Conservation (phyloP, 2,113 vertebrate genomes). For the Seriola aureovittata region DNA sequence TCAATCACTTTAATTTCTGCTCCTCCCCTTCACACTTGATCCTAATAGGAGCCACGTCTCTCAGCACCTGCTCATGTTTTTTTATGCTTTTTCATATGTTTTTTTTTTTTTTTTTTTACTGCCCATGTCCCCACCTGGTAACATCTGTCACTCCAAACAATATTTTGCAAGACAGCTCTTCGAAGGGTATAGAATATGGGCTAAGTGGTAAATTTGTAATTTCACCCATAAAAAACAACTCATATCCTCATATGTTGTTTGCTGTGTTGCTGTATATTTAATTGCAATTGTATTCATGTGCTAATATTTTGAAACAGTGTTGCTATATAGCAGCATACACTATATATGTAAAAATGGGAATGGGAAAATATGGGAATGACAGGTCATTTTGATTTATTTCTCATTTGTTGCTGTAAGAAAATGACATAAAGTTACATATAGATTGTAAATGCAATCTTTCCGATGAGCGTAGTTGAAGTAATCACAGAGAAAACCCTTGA, state of each 20-base stretch:
- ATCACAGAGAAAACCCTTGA: neutral
- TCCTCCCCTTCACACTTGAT: slow-evolving; percentile 37
- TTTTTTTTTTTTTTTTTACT: slow-evolving; percentile 14
- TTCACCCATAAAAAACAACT: neutral
- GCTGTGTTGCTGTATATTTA: neutral
- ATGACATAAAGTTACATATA: neutral
- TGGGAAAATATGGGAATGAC: neutral
- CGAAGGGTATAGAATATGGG: neutral
- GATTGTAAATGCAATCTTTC: neutral
- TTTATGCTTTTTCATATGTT: slow-evolving; percentile 30
- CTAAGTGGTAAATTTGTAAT: neutral
- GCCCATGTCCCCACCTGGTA: neutral
- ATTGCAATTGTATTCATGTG: neutral
- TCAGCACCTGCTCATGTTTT: slow-evolving; percentile 36
- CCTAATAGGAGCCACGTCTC: slow-evolving; percentile 30
- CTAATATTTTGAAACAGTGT: too few relatives aligned
- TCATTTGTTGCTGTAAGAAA: neutral
- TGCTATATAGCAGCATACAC: neutral
- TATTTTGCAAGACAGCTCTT: slow-evolving; percentile 1
- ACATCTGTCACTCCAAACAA: slow-evolving; percentile 33
- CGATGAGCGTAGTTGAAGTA: neutral
- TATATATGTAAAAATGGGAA: neutral
- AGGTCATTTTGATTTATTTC: neutral
- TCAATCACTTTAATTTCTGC: slow-evolving; percentile 62
- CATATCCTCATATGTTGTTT: neutral